Percentiles rank a stretch among this genome's conserved stretches.
phyloP scores from a whole-genome alignment of 2,888 invertebrate genomes.

The Trisateles emortualis region DNA sequence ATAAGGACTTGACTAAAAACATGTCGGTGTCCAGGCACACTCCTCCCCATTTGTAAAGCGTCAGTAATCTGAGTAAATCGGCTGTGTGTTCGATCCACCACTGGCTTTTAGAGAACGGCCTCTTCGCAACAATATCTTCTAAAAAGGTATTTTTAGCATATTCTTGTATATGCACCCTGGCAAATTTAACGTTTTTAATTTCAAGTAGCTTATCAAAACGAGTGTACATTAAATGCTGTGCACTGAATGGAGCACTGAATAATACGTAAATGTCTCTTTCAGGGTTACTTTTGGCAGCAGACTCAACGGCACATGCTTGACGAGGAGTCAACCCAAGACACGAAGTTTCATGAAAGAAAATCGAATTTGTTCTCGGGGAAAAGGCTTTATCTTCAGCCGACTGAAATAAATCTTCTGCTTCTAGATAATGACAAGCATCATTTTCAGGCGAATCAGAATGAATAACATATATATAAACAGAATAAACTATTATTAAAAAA shows the following conservation, averaged over 20 bases:
- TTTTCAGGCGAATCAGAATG: constrained; percentile 4
- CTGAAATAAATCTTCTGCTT: constrained; percentile 37
- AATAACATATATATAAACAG: neutral
- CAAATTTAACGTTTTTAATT: constrained; percentile 31
- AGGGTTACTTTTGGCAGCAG: constrained; percentile 88
- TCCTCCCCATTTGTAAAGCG: constrained; percentile 92
- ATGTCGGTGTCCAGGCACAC: constrained; percentile 92
- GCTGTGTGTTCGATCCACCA: constrained; percentile 86
- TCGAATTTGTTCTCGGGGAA: constrained; percentile 71
- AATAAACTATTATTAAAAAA: neutral
- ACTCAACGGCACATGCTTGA: constrained; percentile 90
- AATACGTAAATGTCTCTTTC: constrained; percentile 85
- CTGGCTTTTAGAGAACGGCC: constrained; percentile 78
- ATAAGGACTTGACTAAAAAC: constrained; percentile 88
- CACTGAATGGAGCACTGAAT: constrained; percentile 55
- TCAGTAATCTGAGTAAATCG: constrained; percentile 88
- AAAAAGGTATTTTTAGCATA: constrained; percentile 87
- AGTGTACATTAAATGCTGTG: constrained; percentile 15
- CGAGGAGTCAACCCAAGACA: constrained; percentile 85
- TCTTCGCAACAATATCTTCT: constrained; percentile 81
- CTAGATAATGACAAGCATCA: neutral
- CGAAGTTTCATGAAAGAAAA: constrained; percentile 90
- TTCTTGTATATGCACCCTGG: constrained; percentile 43
- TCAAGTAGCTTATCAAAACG: constrained; percentile 19
- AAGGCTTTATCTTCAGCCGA: constrained; percentile 46